phyloP scores from a whole-genome alignment of 23 tunicate genomes.

The Phallusia fumigata region DNA sequence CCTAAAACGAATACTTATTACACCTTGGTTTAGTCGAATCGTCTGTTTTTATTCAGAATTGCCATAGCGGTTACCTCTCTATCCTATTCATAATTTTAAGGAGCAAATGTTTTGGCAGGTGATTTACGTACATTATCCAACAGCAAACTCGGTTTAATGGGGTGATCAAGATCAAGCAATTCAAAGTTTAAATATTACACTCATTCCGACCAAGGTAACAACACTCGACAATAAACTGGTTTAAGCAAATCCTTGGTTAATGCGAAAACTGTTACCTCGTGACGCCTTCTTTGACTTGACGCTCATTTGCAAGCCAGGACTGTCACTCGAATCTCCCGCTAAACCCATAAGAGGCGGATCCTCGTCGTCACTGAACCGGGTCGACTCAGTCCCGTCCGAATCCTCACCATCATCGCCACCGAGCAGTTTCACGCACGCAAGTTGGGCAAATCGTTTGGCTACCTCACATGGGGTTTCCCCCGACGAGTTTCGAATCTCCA shows the following conservation, averaged over 20 bases:
- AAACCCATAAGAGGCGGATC: conserved; percentile 59
- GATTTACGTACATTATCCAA: too few species aligned
- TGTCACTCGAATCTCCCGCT: conserved; percentile 82
- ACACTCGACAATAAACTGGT: too few species aligned
- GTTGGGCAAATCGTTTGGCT: conserved; percentile 85
- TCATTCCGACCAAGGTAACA: too few species aligned
- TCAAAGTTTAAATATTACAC: too few species aligned
- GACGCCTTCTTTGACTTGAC: conserved; percentile 57
- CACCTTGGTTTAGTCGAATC: background rate
- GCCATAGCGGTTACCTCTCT: too few species aligned
- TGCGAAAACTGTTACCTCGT: conserved; percentile 32
- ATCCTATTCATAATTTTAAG: too few species aligned
- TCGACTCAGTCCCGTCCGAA: conserved; percentile 28
- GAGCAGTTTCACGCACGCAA: conserved; percentile 78
- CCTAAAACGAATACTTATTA: conserved; percentile 13
- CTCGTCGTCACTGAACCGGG: conserved; percentile 36
- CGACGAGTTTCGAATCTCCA: conserved; percentile 78
- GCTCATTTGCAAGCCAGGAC: conserved; percentile 37
- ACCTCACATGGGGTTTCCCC: conserved; percentile 85
- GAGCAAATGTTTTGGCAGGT: too few species aligned
- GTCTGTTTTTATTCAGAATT: too few species aligned
- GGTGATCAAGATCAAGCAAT: too few species aligned
- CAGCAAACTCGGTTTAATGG: too few species aligned
- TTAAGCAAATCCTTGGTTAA: too few species aligned
- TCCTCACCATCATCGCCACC: conserved; percentile 69